A percentile compares a stretch with the other conserved stretches of the same genome.
Conservation (phyloP, 1,140 invertebrate genomes). For the Hylaeus volcanicus region DNA sequence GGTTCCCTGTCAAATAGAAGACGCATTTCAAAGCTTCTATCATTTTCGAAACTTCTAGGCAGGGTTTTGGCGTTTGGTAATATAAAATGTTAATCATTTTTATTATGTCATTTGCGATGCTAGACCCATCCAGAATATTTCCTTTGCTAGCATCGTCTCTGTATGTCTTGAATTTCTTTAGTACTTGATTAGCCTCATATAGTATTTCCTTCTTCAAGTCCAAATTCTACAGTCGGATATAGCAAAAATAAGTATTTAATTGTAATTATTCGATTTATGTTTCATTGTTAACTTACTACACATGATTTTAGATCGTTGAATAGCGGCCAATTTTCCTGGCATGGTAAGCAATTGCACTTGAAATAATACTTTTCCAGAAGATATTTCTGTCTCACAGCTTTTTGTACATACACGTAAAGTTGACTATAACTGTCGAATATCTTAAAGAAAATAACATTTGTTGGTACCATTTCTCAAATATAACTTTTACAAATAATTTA, state of each 20-base stretch:
- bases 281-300: conserved; percentile 36
- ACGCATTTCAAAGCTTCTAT: conserved; percentile 69
- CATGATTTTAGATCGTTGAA: conserved; percentile 74
- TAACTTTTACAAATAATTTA: not conserved
- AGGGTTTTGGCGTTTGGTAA: conserved; percentile 51
- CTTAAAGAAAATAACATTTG: conserved; percentile 56
- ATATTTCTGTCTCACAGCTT: conserved; percentile 55
- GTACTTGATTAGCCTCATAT: conserved; percentile 22
- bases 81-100: conserved; percentile 67
- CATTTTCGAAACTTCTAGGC: conserved; percentile 58
- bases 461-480: not conserved
- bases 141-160: conserved; percentile 41
- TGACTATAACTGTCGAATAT: conserved; percentile 74
- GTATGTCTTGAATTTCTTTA: conserved; percentile 58
- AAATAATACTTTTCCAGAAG: conserved; percentile 80
- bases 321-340: conserved; percentile 85
- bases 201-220: not conserved
- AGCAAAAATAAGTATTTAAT: not conserved
- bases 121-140: conserved; percentile 52
- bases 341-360: conserved; percentile 88
- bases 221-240: conserved; percentile 23
- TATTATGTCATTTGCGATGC: conserved; percentile 64
- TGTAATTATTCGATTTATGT: not conserved
- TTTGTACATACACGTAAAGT: conserved; percentile 61
- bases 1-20: conserved; percentile 64